phyloP scores from a whole-genome alignment of 2,797 vertebrate species.

The Rhincodon typus region DNA sequence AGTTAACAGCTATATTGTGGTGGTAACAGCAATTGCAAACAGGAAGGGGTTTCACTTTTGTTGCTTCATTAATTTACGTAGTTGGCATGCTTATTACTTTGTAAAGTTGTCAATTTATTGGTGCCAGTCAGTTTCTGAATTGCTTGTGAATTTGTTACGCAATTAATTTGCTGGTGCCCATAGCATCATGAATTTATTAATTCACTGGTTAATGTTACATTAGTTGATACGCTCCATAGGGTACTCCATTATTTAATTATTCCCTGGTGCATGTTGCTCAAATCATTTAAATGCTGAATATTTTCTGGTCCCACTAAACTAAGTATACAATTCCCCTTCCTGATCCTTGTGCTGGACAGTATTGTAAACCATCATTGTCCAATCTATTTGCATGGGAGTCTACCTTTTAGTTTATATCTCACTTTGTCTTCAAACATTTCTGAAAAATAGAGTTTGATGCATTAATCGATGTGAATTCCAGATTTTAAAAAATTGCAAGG shows the following conservation, averaged over 20 bases:
- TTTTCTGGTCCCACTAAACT: background rate
- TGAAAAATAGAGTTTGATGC: too few species aligned
- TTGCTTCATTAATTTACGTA: background rate
- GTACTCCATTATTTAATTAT: background rate
- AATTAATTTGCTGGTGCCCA: too few species aligned
- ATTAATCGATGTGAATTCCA: too few species aligned
- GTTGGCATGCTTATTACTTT: background rate
- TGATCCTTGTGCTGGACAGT: too few species aligned
- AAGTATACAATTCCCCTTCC: too few species aligned
- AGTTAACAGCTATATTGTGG: background rate
- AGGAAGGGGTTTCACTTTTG: background rate
- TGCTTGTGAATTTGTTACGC: too few species aligned
- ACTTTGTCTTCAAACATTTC: too few species aligned
- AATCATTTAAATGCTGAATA: background rate
- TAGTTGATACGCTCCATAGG: background rate
- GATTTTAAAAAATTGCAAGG: too few species aligned
- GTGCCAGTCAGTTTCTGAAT: too few species aligned
- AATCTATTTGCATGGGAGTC: too few species aligned
- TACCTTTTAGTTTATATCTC: too few species aligned
- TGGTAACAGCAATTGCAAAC: background rate
- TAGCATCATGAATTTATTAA: background rate
- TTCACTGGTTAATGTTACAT: background rate
- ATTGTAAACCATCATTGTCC: too few species aligned
- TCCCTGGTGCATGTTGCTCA: background rate
- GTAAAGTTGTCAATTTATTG: background rate